A percentile compares a stretch with the other conserved stretches of the same genome.
phyloP scores from a whole-genome alignment of 2,113 vertebrate genomes.

The Scytalopus superciliaris region DNA sequence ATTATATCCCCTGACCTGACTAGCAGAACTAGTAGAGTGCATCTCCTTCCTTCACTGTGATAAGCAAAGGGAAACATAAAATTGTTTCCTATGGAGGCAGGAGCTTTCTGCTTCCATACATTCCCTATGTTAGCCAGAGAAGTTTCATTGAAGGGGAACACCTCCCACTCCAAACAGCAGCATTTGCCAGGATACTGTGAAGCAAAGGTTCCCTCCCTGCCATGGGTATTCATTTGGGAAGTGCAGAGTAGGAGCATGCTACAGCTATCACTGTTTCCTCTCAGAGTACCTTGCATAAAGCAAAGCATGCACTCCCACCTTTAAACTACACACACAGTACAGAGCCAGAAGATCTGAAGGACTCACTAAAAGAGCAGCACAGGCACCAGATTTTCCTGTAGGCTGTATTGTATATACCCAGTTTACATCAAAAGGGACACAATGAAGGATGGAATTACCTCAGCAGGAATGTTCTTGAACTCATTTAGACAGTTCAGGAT shows the following conservation, averaged over 20 bases:
- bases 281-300: not conserved
- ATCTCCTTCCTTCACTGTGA: not conserved
- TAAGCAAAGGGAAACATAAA: not conserved
- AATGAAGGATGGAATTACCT: slow-evolving; percentile 72
- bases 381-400: not conserved
- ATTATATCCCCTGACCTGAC: not conserved
- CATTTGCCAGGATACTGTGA: not conserved
- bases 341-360: not conserved
- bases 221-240: not conserved
- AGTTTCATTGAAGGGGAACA: not conserved
- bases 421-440: not conserved
- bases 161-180: not conserved
- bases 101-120: not conserved
- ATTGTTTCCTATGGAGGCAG: not conserved
- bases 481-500: slow-evolving; percentile 87
- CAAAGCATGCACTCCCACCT: not conserved
- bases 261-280: not conserved
- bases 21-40: not conserved
- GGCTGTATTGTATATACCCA: not conserved
- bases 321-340: fast-evolving
- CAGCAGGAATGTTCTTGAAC: slow-evolving; percentile 82
- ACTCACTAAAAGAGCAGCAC: not conserved
- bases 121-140: not conserved
- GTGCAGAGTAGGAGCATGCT: not conserved
- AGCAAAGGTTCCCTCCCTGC: not conserved